Conservation (phyloP, 2,888 invertebrate genomes). For the Lepas anatifera region DNA sequence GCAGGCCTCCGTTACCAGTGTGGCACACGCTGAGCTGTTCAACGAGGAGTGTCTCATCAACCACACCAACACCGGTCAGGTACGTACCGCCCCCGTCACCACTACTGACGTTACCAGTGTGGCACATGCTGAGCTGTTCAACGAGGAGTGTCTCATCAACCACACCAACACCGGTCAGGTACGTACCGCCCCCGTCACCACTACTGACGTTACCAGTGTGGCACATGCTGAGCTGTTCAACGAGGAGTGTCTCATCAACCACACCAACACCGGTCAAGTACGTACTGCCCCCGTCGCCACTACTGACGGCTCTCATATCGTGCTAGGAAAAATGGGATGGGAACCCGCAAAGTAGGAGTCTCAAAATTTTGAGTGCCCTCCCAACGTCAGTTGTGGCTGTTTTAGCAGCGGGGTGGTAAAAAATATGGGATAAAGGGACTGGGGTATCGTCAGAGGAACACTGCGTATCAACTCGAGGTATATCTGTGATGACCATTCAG, state of each 20-base stretch:
- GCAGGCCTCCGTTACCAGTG: constrained; percentile 58
- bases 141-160: constrained; percentile 41
- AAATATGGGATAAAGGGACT: no score
- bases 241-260: constrained; percentile 37
- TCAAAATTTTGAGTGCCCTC: no score
- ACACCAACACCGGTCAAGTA: constrained; percentile 24
- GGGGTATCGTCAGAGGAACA: no score
- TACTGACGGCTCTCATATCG: no score
- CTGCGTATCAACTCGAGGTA: no score
- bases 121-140: constrained; percentile 69
- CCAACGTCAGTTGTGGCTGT: no score
- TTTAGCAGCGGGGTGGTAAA: no score
- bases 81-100: constrained; percentile 13
- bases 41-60: constrained; percentile 44
- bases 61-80: constrained; percentile 24
- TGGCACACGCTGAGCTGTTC: constrained; percentile 69
- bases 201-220: constrained; percentile 54
- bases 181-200: background rate
- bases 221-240: constrained; percentile 74
- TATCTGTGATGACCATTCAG: no score
- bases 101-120: constrained; percentile 56
- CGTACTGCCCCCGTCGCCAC: background rate
- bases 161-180: constrained; percentile 24
- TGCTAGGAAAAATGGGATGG: no score
- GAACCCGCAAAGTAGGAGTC: no score